These are phyloP conservation scores for Acropternis orthonyx DNA, from an alignment of 2,797 vertebrate species.

Conservation along the genomic window DNA sequence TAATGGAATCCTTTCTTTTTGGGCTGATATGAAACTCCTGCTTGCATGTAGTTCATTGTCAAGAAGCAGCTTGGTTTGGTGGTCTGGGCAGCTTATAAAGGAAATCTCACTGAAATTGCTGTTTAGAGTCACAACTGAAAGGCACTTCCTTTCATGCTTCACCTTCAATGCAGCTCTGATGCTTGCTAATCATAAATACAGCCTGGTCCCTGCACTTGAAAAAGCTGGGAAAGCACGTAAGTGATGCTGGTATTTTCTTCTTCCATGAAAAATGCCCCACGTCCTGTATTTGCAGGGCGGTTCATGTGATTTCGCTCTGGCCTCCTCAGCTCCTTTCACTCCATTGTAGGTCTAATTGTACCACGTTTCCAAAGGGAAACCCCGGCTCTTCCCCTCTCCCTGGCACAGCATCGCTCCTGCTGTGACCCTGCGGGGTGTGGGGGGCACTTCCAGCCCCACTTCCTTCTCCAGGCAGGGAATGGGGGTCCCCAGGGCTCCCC, in stretches of 20 bases:
- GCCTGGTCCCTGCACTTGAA: background rate
- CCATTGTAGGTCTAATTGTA: constrained; percentile 16
- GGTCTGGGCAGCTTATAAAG: background rate
- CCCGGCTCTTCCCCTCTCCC: background rate
- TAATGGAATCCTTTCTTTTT: background rate
- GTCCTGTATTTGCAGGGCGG: background rate
- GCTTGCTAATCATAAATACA: background rate
- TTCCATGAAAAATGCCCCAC: background rate
- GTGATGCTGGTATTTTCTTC: background rate
- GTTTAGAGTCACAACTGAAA: background rate
- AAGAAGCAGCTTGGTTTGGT: background rate
- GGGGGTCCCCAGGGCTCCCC: background rate
- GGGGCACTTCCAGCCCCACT: constrained; percentile 5
- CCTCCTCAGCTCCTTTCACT: background rate
- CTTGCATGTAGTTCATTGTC: background rate
- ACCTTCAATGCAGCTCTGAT: background rate
- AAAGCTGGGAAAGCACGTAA: background rate
- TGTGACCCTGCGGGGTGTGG: background rate
- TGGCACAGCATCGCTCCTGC: background rate
- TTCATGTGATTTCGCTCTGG: background rate
- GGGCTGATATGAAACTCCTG: background rate
- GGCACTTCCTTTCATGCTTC: background rate
- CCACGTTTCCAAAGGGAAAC: background rate
- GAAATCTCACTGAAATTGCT: background rate
- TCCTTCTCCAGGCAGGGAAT: background rate